Conservation (phyloP, 2,797 vertebrate genomes). For the Hippopotamyrus pictus region DNA sequence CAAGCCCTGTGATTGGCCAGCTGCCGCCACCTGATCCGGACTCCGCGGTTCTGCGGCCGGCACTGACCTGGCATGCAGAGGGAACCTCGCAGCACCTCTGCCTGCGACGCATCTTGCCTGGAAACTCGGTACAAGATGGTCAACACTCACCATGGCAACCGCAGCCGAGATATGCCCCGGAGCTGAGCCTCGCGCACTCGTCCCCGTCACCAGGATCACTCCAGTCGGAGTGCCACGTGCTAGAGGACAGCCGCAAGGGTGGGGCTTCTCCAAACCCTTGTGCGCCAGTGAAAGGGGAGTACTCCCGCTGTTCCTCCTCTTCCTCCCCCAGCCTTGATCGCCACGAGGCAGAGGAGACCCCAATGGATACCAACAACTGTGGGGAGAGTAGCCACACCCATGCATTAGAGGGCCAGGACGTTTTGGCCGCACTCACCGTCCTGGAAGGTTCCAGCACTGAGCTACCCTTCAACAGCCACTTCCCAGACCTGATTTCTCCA, state of each 20-base stretch:
- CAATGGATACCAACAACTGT: conserved; percentile 55
- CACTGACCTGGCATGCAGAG: not conserved
- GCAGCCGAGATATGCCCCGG: not conserved
- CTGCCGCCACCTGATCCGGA: not conserved
- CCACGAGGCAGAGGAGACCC: conserved; percentile 37
- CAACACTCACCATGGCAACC: not conserved
- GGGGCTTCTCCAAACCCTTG: not conserved
- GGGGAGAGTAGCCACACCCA: conserved; percentile 25
- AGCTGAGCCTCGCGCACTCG: not conserved
- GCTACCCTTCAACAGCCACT: conserved; percentile 72
- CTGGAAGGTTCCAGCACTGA: conserved; percentile 38
- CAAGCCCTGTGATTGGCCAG: not conserved
- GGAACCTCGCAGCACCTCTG: not conserved
- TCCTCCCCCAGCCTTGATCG: conserved; percentile 15
- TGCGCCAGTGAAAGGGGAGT: conserved; percentile 51
- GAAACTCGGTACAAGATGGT: not conserved
- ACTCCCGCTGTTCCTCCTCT: not conserved
- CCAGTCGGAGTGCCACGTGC: not conserved
- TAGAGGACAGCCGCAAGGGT: not conserved
- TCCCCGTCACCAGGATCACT: not conserved
- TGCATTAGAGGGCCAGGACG: conserved; percentile 31
- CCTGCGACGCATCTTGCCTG: not conserved
- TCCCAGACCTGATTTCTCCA: conserved; percentile 79
- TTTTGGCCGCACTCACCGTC: conserved; percentile 33
- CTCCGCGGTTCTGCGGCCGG: not conserved